These are phyloP conservation scores for Tribolium castaneum DNA, from an alignment of 1,140 invertebrate genomes.

Conservation along the genomic window DNA sequence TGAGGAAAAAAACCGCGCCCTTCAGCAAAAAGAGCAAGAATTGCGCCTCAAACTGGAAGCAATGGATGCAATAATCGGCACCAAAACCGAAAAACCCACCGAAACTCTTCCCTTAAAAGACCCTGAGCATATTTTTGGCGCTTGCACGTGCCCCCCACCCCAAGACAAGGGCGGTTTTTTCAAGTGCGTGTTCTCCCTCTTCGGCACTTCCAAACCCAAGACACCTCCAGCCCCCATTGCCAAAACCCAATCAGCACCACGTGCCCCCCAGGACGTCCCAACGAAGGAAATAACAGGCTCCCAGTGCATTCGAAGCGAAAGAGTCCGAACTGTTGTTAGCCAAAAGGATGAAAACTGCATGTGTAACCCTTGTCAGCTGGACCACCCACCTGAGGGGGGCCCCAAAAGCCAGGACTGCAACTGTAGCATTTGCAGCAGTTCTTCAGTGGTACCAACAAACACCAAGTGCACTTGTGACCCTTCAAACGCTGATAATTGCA, in stretches of 20 bases:
- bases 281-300: not conserved
- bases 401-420: not conserved
- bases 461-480: not conserved
- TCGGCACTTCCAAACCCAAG: not conserved
- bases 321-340: not conserved
- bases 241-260: not conserved
- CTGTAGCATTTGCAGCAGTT: not conserved
- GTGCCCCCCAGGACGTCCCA: not conserved
- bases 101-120: not conserved
- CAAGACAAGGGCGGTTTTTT: not conserved
- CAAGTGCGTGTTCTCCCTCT: not conserved
- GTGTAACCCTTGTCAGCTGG: not conserved
- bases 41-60: constrained; percentile 2
- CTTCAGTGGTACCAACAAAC: not conserved
- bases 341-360: not conserved
- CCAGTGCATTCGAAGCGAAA: too few relatives aligned
- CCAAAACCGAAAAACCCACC: not conserved
- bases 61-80: constrained; percentile 2
- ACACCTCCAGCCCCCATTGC: not conserved
- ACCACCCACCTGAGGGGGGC: not conserved
- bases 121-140: not conserved
- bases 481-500: not conserved
- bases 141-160: not conserved
- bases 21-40: constrained; percentile 1
- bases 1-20: constrained; percentile 1